These are phyloP conservation scores for Hexactinellida sp. DNA, from an alignment of 37 sponge, comb jelly and placozoan genomes.

Conservation along the genomic window DNA sequence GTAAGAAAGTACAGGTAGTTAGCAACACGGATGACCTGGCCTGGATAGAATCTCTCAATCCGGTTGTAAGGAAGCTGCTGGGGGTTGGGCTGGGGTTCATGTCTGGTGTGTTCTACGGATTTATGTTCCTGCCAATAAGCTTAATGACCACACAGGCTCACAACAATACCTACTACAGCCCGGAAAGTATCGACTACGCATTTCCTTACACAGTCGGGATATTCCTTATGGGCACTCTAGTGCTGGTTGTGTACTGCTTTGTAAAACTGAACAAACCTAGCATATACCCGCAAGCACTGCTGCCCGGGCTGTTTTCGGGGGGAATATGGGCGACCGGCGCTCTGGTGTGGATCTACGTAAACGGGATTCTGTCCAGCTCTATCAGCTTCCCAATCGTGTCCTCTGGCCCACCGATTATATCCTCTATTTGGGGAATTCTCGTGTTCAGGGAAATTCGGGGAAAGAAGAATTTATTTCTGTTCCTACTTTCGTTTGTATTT, in stretches of 20 bases:
- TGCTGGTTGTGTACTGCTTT: conserved; percentile 36
- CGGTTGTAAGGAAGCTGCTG: not conserved
- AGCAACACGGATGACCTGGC: not conserved
- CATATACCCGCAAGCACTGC: conserved; percentile 46
- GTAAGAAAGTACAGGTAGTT: not conserved
- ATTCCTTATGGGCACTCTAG: conserved; percentile 47
- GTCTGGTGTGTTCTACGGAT: conserved; percentile 44
- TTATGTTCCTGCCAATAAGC: conserved; percentile 33
- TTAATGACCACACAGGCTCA: conserved; percentile 5
- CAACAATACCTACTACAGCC: not conserved
- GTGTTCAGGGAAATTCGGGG: conserved; percentile 64
- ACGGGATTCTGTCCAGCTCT: conserved; percentile 45
- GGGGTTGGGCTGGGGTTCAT: conserved; percentile 44
- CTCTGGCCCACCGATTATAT: conserved; percentile 59
- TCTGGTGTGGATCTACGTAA: conserved; percentile 60
- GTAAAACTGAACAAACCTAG: conserved; percentile 44
- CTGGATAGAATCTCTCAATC: not conserved
- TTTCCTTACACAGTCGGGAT: conserved; percentile 66
- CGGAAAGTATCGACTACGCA: conserved; percentile 46
- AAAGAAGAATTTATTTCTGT: conserved; percentile 37
- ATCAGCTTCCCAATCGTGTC: conserved; percentile 49
- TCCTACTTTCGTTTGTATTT: conserved; percentile 27
- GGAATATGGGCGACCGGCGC: conserved; percentile 74
- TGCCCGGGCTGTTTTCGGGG: conserved; percentile 65
- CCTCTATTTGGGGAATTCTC: conserved; percentile 54